phyloP scores from a whole-genome alignment of 2,113 vertebrate species.

The Calidris pugnax region DNA sequence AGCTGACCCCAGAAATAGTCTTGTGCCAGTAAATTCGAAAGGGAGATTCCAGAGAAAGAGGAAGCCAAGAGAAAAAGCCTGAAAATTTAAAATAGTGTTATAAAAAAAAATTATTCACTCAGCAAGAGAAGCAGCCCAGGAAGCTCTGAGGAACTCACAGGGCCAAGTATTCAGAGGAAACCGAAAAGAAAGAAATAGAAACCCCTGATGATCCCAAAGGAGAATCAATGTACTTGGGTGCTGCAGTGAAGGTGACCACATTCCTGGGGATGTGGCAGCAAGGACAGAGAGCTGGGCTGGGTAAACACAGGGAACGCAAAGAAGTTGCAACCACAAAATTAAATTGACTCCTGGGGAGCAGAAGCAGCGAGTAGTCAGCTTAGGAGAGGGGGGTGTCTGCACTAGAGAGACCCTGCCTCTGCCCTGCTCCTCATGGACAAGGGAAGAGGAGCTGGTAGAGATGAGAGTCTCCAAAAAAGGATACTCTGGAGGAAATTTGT shows the following conservation, averaged over 20 bases:
- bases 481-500: neutral
- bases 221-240: neutral
- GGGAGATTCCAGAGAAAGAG: slow-evolving; percentile 21
- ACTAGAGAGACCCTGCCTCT: neutral
- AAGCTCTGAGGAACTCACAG: neutral
- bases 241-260: fast-evolving
- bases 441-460: neutral
- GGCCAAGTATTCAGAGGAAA: neutral
- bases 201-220: neutral
- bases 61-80: slow-evolving; percentile 1
- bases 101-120: neutral
- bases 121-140: neutral
- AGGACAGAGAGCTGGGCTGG: neutral
- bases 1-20: neutral
- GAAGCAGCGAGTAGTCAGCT: neutral
- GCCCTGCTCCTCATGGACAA: neutral
- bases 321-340: neutral
- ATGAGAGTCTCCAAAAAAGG: neutral
- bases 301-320: neutral
- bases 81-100: neutral
- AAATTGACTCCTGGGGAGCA: neutral
- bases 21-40: neutral
- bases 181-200: neutral
- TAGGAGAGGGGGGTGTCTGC: neutral
- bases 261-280: neutral